phyloP scores from a whole-genome alignment of 2,888 invertebrate species.

The Thelaira solivaga region DNA sequence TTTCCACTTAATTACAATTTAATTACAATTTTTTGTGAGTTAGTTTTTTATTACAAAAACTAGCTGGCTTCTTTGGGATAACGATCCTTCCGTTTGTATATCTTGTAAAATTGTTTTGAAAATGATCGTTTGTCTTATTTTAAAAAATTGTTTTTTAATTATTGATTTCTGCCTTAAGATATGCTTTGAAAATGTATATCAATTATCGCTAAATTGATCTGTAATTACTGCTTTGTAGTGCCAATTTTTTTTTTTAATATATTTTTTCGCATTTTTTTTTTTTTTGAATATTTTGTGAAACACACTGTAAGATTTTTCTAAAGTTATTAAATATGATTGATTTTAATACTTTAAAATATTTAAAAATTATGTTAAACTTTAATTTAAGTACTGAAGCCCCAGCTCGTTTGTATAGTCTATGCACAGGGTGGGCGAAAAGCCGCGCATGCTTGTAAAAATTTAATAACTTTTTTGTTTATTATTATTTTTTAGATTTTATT shows the following conservation, averaged over 20 bases:
- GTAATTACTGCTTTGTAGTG: constrained; percentile 6
- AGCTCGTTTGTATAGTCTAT: too few species aligned
- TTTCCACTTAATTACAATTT: constrained; percentile 41
- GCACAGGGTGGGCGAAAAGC: too few species aligned
- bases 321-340: too few species aligned
- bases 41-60: constrained; percentile 5
- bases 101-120: too few species aligned
- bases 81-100: neutral
- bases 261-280: neutral
- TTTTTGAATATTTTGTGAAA: neutral
- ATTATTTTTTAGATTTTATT: too few species aligned
- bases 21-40: constrained; percentile 36
- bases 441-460: too few species aligned
- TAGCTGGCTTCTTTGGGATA: neutral
- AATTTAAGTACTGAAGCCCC: too few species aligned
- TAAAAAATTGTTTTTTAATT: constrained; percentile 44
- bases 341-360: too few species aligned
- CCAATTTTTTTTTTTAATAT: constrained; percentile 1
- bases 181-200: constrained; percentile 33
- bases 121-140: neutral
- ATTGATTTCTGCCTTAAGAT: constrained; percentile 49
- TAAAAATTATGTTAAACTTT: too few species aligned
- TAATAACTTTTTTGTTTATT: too few species aligned
- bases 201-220: constrained; percentile 42
- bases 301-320: too few species aligned